Evolutionary conservation across 2,888 invertebrate species (phyloP), one percentile per base, ranked within the genome.

Genomic region (Xylota segnis): DNA sequence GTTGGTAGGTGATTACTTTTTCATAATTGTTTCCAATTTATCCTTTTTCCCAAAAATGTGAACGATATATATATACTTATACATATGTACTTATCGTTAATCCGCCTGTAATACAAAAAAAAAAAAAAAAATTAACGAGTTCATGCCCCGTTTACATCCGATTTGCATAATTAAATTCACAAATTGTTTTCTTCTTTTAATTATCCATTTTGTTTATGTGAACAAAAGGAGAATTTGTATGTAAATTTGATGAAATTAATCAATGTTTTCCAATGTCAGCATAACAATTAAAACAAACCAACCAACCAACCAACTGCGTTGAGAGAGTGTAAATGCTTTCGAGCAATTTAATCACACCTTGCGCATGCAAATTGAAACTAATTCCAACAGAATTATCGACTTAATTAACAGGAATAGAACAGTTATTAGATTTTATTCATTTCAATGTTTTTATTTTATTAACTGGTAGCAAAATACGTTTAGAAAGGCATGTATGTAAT

Each of bases 341-440:
- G 2, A 50, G 14, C 34, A 71, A 50, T 54, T 43, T 52, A 43
- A 59, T 43, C 43, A 54, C 50, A 43, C 54, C 18, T 63, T 18
- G 34, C 56, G 65, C 40, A 77, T 70, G 70, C 52, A 68, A 70
- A 77, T 68, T 56, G 52, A 54, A 34, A 56, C 78, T 56, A 54
- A 63, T 63, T 56, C 56, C 7, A 54, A 43, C 37, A 32, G 50
- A 77, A 47, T 59, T 76, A 59, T 43, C 23, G 37, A 37, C 29
- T 40, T 76, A 68, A 76, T 68, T 77, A 68, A 16, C 23, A 52
- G 16, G 29, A 43, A 43, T 34, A n/a, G 56, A 59, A 52, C 52
- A 50, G 50, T 59, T 75, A 65, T 45, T 47, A 9, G 54, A 54
- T 63, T 12, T n/a, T n/a, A n/a, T n/a, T n/a, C n/a, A n/a, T n/a